Conservation (phyloP, 2,888 invertebrate species). For the Amphimallon solstitiale region DNA sequence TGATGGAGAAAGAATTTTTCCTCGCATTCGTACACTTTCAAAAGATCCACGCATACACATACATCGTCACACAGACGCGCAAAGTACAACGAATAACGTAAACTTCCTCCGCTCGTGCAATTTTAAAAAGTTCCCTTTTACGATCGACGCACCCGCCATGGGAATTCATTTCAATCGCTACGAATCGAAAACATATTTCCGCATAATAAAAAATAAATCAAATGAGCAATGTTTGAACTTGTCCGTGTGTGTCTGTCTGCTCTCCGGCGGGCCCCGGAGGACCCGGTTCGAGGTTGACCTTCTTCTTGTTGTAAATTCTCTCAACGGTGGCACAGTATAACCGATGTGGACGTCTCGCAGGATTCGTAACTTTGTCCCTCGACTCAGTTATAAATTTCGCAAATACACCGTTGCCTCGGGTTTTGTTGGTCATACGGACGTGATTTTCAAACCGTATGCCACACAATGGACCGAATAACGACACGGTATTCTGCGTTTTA, state of each 20-base stretch:
- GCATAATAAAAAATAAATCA: slow-evolving; percentile 33
- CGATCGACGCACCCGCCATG: slow-evolving; percentile 16
- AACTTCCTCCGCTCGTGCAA: slow-evolving; percentile 16
- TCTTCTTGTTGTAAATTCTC: slow-evolving; percentile 26
- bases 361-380: not conserved
- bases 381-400: no score
- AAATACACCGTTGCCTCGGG: no score
- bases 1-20: no score
- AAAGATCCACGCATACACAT: not conserved
- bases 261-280: slow-evolving; percentile 8
- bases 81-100: slow-evolving; percentile 1
- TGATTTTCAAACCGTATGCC: no score
- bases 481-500: no score
- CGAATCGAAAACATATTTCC: slow-evolving; percentile 29
- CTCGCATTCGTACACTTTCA: not conserved
- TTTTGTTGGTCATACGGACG: no score
- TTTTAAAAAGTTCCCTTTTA: slow-evolving; percentile 29
- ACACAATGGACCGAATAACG: no score
- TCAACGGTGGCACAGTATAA: slow-evolving; percentile 12
- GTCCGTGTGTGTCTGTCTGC: not conserved
- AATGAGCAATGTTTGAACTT: slow-evolving; percentile 30
- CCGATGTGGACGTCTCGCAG: slow-evolving; percentile 8
- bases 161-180: slow-evolving; percentile 29
- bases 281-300: slow-evolving; percentile 18
- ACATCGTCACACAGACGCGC: not conserved